Evolutionary conservation across 2,888 invertebrate species (phyloP).

Genomic region (Dugesia japonica): DNA sequence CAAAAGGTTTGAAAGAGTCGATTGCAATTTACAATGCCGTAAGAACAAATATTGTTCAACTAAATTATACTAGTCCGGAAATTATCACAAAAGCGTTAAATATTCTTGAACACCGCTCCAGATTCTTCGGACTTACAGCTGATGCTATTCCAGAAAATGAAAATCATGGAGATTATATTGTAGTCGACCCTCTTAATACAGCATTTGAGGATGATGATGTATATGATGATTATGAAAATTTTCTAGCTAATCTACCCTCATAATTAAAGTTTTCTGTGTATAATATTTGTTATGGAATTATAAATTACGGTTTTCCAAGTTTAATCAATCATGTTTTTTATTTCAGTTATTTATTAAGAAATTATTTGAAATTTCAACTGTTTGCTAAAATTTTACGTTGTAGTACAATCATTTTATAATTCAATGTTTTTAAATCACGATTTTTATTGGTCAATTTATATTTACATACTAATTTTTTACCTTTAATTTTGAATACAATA

Average conservation of each 20-base stretch:
- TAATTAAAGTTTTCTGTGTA: too few relatives aligned
- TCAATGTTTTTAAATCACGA: too few relatives aligned
- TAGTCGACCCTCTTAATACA: neutral
- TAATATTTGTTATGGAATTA: too few relatives aligned
- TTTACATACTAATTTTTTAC: too few relatives aligned
- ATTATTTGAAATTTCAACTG: too few relatives aligned
- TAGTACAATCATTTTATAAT: too few relatives aligned
- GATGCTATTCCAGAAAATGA: neutral
- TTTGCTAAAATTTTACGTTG: too few relatives aligned
- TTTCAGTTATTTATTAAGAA: too few relatives aligned
- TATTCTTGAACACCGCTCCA: neutral
- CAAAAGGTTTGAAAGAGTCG: neutral
- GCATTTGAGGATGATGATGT: neutral
- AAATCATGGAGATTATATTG: neutral
- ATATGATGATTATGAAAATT: neutral
- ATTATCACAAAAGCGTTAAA: neutral
- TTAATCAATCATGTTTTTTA: too few relatives aligned
- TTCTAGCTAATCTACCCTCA: neutral
- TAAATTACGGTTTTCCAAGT: too few relatives aligned
- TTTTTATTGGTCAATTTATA: too few relatives aligned
- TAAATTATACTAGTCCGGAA: neutral
- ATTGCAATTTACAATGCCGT: neutral
- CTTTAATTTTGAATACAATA: too few relatives aligned
- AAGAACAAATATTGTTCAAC: neutral
- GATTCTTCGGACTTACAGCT: neutral